phyloP scores from a whole-genome alignment of 1,140 invertebrate genomes.

The Drosophila guanche region DNA sequence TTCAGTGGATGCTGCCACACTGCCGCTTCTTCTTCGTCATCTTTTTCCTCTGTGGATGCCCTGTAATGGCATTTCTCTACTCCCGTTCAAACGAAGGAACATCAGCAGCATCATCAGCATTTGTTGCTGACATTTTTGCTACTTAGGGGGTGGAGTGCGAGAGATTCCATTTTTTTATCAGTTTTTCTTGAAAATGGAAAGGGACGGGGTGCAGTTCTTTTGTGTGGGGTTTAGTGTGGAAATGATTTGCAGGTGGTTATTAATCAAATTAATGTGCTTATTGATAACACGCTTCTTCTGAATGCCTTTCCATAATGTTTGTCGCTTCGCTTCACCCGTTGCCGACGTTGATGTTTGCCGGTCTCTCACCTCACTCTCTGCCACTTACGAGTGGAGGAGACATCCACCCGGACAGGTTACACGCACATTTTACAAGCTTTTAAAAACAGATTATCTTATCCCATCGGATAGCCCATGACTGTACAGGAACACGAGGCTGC shows the following conservation, averaged over 20 bases:
- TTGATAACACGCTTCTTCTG: slow-evolving; percentile 64
- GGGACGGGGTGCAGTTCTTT: slow-evolving; percentile 32
- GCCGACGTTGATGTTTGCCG: slow-evolving; percentile 25
- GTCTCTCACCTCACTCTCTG: neutral
- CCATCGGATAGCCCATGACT: slow-evolving; percentile 39
- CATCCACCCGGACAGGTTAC: slow-evolving; percentile 42
- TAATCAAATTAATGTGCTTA: slow-evolving; percentile 83
- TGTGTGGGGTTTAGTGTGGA: slow-evolving; percentile 64
- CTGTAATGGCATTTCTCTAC: slow-evolving; percentile 78
- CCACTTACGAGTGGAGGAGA: neutral
- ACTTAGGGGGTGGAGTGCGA: slow-evolving; percentile 61
- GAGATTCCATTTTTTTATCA: slow-evolving; percentile 48
- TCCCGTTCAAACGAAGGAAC: slow-evolving; percentile 12
- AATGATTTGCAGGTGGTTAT: slow-evolving; percentile 83
- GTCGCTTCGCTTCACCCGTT: slow-evolving; percentile 42
- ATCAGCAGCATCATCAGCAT: slow-evolving; percentile 70
- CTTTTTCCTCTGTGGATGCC: no score
- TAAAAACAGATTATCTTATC: slow-evolving; percentile 75
- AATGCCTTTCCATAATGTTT: slow-evolving; percentile 45
- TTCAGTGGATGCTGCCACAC: no score
- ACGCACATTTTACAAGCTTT: slow-evolving; percentile 70
- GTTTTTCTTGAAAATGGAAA: slow-evolving; percentile 1
- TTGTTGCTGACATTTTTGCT: slow-evolving; percentile 78
- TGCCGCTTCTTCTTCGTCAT: slow-evolving; percentile 8
- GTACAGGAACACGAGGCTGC: slow-evolving; percentile 61